These are phyloP conservation scores for Tetrao urogallus DNA, from an alignment of 2,113 vertebrate species.

Conservation along the genomic window DNA sequence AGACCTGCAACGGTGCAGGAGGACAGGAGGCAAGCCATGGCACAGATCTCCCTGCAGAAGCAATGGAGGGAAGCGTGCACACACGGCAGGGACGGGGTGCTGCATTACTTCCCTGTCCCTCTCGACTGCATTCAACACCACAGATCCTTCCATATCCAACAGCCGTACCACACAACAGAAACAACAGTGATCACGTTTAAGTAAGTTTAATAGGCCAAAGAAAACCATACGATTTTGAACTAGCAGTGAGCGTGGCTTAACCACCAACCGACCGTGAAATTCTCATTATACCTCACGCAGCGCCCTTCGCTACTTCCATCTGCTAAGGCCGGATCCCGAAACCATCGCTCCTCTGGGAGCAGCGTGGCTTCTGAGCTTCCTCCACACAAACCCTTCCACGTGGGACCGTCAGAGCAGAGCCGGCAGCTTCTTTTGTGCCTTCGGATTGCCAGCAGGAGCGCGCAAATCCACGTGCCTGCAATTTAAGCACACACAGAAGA, in stretches of 20 bases:
- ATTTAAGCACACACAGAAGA: background rate
- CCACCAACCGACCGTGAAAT: background rate
- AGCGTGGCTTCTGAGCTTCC: background rate
- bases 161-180: background rate
- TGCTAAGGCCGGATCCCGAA: background rate
- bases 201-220: background rate
- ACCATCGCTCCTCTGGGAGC: background rate
- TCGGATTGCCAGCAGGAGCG: background rate
- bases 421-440: background rate
- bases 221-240: background rate
- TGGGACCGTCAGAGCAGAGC: background rate
- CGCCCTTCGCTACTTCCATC: too few species aligned
- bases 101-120: background rate
- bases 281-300: background rate
- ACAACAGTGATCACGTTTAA: background rate
- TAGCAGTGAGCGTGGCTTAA: background rate
- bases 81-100: background rate
- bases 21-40: background rate
- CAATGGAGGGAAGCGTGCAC: accelerated
- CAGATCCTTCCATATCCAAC: background rate
- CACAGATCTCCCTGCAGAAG: background rate
- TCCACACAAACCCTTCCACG: background rate
- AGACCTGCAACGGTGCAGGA: background rate
- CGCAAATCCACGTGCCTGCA: background rate
- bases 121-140: accelerated